phyloP scores from a whole-genome alignment of 2,888 invertebrate genomes.

The Dolomedes plantarius region DNA sequence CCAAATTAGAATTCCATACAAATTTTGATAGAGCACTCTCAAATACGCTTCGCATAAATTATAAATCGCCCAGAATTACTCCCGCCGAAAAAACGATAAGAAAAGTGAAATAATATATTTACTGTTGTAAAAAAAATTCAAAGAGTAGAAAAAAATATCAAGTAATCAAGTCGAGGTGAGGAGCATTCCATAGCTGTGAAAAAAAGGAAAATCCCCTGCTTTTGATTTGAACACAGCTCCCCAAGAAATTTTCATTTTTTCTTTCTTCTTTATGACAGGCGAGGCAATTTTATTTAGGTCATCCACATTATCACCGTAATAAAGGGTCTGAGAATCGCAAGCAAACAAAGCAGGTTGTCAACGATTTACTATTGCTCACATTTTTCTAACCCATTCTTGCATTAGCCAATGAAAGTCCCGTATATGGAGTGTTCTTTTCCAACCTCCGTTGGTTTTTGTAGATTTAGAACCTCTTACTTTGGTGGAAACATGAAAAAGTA shows the following conservation, averaged over 20 bases:
- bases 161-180: no score
- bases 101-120: no score
- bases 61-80: no score
- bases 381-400: conserved; percentile 1
- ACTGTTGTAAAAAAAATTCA: no score
- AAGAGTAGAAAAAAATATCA: no score
- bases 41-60: no score
- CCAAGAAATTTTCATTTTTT: conserved; percentile 4
- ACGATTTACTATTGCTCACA: conserved; percentile 34
- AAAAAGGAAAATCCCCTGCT: background rate
- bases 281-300: conserved; percentile 39
- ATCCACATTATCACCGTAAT: conserved; percentile 36
- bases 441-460: background rate
- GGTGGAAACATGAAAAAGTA: background rate
- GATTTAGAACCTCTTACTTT: background rate
- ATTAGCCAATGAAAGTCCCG: background rate
- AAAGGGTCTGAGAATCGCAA: conserved; percentile 17
- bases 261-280: conserved; percentile 24
- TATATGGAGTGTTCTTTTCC: background rate
- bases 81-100: no score
- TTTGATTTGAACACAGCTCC: conserved; percentile 24
- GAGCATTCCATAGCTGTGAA: no score
- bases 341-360: conserved; percentile 39
- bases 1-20: no score
- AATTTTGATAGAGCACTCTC: no score